Evolutionary conservation across 1,140 invertebrate species (phyloP).

Genomic region (Tetraneura akinire): DNA sequence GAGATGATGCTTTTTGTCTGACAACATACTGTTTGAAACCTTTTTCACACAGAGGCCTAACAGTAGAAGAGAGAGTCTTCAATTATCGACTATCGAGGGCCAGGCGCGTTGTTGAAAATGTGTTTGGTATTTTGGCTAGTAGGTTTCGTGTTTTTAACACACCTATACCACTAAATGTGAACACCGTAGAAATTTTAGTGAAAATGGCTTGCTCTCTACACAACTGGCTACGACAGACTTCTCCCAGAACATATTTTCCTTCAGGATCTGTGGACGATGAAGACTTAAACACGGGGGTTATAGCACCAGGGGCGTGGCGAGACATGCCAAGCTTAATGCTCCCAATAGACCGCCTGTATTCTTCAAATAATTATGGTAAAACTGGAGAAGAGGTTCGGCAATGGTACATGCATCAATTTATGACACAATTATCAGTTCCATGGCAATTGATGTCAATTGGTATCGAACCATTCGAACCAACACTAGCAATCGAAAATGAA

Average conservation of each 20-base stretch:
- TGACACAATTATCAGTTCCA: slow-evolving; percentile 5
- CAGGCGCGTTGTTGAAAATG: slow-evolving; percentile 19
- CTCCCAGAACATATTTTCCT: background rate
- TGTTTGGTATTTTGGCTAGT: background rate
- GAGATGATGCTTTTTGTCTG: slow-evolving; percentile 15
- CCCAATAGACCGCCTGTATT: too few relatives aligned
- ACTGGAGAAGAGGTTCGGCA: background rate
- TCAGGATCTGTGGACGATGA: background rate
- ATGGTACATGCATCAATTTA: background rate
- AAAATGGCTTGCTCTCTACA: background rate
- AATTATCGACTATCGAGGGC: slow-evolving; percentile 7
- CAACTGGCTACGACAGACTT: slow-evolving; percentile 2
- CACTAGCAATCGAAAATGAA: background rate
- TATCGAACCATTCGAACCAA: slow-evolving; percentile 6
- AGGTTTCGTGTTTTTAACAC: slow-evolving; percentile 26
- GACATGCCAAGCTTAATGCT: too few relatives aligned
- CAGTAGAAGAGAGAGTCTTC: background rate
- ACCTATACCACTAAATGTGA: too few relatives aligned
- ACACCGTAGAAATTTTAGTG: slow-evolving; percentile 5
- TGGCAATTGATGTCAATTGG: slow-evolving; percentile 1
- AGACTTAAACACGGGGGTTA: background rate
- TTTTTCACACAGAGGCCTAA: background rate
- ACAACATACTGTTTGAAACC: background rate
- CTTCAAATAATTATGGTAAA: too few relatives aligned
- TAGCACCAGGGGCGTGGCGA: background rate